Conservation (phyloP, 2,113 vertebrate genomes). For the Oplegnathus fasciatus region DNA sequence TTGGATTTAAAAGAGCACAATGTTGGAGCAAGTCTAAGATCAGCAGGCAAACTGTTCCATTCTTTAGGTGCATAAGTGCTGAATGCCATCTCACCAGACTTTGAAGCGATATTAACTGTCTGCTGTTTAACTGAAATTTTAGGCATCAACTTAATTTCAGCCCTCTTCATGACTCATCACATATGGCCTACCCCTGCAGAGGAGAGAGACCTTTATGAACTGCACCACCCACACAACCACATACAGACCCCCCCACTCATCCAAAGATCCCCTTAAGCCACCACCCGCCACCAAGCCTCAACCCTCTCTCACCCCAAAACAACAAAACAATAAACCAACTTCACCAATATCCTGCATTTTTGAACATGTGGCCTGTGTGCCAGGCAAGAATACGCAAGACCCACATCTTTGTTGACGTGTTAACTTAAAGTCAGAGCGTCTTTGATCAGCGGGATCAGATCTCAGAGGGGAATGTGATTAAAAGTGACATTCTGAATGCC, state of each 20-base stretch:
- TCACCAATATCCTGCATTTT: slow-evolving; percentile 15
- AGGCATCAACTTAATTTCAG: not conserved
- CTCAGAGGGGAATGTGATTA: slow-evolving; percentile 77
- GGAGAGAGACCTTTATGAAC: slow-evolving; percentile 22
- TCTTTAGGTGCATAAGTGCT: too few relatives aligned
- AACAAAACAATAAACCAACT: slow-evolving; percentile 38
- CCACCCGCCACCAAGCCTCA: slow-evolving; percentile 3
- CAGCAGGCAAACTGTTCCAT: too few relatives aligned
- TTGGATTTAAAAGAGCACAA: too few relatives aligned
- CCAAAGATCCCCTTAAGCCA: slow-evolving; percentile 28
- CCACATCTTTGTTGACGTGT: slow-evolving; percentile 68
- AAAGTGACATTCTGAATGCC: slow-evolving; percentile 83
- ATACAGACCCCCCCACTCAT: not conserved
- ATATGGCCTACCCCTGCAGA: not conserved
- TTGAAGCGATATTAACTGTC: not conserved
- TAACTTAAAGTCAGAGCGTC: slow-evolving; percentile 72
- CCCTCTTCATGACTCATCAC: not conserved
- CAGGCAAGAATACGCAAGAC: slow-evolving; percentile 23
- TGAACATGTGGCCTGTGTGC: not conserved
- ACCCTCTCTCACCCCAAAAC: not conserved
- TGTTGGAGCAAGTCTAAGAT: too few relatives aligned
- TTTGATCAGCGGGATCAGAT: slow-evolving; percentile 83
- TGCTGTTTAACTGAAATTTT: not conserved
- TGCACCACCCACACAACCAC: slow-evolving; percentile 17
- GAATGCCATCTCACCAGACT: too few relatives aligned